Base-by-base conservation (phyloP, 1,140 invertebrate species). In the Aphelenchoides avenae region DNA sequence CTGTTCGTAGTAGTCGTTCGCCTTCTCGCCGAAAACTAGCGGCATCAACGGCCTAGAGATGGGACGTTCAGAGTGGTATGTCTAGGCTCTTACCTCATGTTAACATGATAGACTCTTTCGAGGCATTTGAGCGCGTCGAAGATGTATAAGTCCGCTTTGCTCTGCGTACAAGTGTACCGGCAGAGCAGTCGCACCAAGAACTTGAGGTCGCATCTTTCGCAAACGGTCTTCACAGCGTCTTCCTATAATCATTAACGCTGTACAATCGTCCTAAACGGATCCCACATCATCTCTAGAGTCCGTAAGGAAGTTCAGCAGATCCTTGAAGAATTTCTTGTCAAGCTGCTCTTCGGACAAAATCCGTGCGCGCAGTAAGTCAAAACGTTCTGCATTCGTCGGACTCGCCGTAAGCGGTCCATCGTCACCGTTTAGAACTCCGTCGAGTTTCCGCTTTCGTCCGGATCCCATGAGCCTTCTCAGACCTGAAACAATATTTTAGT, bases 21-120 rank as follows among this genome's bases (percentile, higher is more conserved):
- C 33, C 15, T 18, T 26, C 20, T 42, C 41, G n/a, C 61, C 61
- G 36, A 58, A 64, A 5, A 68, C 52, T 6, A 69, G 24, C 9
- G 61, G 64, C 9, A 51, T 37, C n/a, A 63, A 30, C 13, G 47
- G 33, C 36, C 61, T 66, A 9, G 13, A 54, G 20, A 40, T 37
- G 18, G 9, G 22, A 48, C 42, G 49, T 15, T n/a, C 26, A 27
- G 36, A 37, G 15, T 15, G 39, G 36, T n/a, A n/a, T 22, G 5
- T 15, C 18, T 20, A 5, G 20, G 20, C 26, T 52, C 52, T 36
- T 40, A 63, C 61, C 43, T 31, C 7, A 63, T 41, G 58, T 66
- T 43, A 22, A 63, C 22, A 7, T 20, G 24, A 29, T 57, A 49
- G n/a, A 36, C 27, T 9, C 31, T 27, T 27, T 63, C 61, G 18